These are phyloP conservation scores for Orthonychiurus folsomi DNA, from an alignment of 2,888 invertebrate species.

Conservation along the genomic window DNA sequence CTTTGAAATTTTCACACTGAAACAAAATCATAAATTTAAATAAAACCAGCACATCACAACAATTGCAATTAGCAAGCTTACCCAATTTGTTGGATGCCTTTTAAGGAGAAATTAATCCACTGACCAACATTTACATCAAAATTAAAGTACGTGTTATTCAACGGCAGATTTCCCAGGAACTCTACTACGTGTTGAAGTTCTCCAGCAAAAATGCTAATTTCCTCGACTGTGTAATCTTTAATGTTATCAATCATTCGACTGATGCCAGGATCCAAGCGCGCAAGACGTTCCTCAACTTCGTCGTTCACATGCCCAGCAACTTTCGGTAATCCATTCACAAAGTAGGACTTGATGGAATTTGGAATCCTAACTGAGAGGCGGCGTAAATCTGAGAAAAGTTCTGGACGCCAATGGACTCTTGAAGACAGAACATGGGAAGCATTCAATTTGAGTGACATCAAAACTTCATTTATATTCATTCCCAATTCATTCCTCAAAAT, in stretches of 20 bases:
- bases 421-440: slow-evolving; percentile 41
- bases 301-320: slow-evolving; percentile 5
- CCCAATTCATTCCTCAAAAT: slow-evolving; percentile 39
- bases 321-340: slow-evolving; percentile 28
- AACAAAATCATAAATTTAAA: slow-evolving; percentile 1
- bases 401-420: slow-evolving; percentile 41
- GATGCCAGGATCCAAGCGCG: not conserved
- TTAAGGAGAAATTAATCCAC: not conserved
- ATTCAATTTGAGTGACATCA: slow-evolving; percentile 40
- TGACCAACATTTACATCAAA: slow-evolving; percentile 3
- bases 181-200: slow-evolving; percentile 2
- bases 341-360: slow-evolving; percentile 30
- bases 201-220: not conserved
- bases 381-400: slow-evolving; percentile 33
- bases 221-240: slow-evolving; percentile 3
- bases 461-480: slow-evolving; percentile 38
- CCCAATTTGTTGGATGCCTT: not conserved
- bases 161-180: not conserved
- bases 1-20: not conserved
- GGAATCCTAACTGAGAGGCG: slow-evolving; percentile 13
- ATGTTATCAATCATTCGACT: not conserved
- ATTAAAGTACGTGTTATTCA: not conserved
- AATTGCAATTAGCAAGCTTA: no score
- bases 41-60: no score
- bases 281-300: slow-evolving; percentile 24